A percentile compares a stretch with the other conserved stretches of the same genome.
phyloP scores from a whole-genome alignment of 2,113 vertebrate species.

The Dendropsophus ebraccatus region DNA sequence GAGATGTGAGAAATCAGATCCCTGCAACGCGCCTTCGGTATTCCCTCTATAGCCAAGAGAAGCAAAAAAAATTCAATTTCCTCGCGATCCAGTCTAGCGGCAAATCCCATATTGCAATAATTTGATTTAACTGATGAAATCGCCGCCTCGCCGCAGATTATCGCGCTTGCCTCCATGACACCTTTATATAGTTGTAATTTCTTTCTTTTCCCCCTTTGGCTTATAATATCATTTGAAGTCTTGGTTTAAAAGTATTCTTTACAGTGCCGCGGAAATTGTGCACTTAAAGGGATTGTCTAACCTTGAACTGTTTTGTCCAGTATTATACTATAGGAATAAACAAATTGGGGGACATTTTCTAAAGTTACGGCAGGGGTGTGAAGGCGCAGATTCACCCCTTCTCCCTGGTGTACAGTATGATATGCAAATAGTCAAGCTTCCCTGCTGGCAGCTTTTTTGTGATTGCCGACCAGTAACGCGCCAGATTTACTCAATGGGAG shows the following conservation, averaged over 20 bases:
- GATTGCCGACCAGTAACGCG: too few relatives aligned
- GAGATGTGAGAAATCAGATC: constrained; percentile 1
- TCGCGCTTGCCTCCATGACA: neutral
- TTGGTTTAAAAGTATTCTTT: neutral
- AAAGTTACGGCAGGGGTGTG: too few relatives aligned
- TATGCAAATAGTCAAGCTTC: too few relatives aligned
- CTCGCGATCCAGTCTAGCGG: constrained; percentile 1
- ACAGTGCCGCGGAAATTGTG: too few relatives aligned
- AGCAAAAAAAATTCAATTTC: constrained; percentile 42
- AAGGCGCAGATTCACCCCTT: too few relatives aligned
- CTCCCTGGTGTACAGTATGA: too few relatives aligned
- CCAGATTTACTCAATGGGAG: too few relatives aligned
- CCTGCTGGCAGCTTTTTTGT: too few relatives aligned
- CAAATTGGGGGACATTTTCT: too few relatives aligned
- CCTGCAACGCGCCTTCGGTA: neutral
- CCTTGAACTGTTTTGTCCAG: too few relatives aligned
- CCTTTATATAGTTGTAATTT: neutral
- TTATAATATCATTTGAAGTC: neutral
- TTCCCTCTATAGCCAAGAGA: neutral
- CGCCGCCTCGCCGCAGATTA: neutral
- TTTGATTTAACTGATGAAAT: constrained; percentile 22
- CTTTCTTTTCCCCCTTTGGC: neutral
- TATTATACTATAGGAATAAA: too few relatives aligned
- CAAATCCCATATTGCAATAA: constrained; percentile 32
- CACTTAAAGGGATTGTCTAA: too few relatives aligned